phyloP scores from a whole-genome alignment of 2,113 vertebrate genomes.

The Anoplopoma fimbria region DNA sequence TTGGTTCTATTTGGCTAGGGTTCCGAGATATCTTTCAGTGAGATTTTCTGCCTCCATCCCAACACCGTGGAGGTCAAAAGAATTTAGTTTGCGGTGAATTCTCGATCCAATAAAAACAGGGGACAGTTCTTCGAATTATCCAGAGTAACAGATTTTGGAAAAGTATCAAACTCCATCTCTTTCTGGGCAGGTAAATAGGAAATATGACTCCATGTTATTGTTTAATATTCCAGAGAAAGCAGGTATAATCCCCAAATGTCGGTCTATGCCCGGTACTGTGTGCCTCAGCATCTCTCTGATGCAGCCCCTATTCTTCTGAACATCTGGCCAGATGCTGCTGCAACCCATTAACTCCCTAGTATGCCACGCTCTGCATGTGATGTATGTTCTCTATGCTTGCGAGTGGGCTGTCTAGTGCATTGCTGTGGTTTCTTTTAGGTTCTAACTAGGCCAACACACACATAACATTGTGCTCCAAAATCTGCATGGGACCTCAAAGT shows the following conservation, averaged over 20 bases:
- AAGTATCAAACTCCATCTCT: neutral
- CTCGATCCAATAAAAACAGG: neutral
- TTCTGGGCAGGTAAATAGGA: neutral
- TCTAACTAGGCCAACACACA: slow-evolving; percentile 44
- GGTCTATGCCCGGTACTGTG: neutral
- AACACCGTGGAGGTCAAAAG: neutral
- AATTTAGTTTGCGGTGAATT: neutral
- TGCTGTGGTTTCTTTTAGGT: slow-evolving; percentile 25
- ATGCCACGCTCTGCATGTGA: slow-evolving; percentile 72
- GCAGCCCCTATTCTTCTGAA: slow-evolving; percentile 37
- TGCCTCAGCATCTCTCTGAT: slow-evolving; percentile 9
- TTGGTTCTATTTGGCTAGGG: neutral
- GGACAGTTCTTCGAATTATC: neutral
- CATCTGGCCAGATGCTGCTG: slow-evolving; percentile 68
- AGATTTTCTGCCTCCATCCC: neutral
- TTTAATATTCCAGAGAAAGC: neutral
- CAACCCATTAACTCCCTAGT: slow-evolving; percentile 79
- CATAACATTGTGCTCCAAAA: neutral
- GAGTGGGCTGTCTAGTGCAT: slow-evolving; percentile 11
- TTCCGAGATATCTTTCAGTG: neutral
- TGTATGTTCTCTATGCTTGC: slow-evolving; percentile 44
- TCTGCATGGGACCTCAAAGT: neutral
- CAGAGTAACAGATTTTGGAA: neutral
- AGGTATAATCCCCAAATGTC: neutral
- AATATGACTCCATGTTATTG: neutral